These are phyloP conservation scores for Sphaeridia pumilis DNA, from an alignment of 2,888 invertebrate species.

Conservation along the genomic window DNA sequence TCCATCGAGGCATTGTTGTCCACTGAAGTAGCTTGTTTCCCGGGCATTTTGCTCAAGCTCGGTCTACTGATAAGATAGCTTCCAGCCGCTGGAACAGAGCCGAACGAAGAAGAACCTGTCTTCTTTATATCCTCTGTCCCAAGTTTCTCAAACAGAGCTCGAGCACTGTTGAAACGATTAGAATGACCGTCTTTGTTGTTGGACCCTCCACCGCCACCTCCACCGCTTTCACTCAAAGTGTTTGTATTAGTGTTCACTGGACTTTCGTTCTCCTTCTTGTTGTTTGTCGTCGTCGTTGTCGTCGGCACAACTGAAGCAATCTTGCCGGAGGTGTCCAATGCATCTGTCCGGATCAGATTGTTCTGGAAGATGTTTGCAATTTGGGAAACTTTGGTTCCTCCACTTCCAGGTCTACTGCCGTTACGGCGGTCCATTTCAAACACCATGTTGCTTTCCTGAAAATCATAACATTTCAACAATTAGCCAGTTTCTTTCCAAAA, in stretches of 20 bases:
- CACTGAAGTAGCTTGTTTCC: conserved; percentile 1
- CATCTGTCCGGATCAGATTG: conserved; percentile 36
- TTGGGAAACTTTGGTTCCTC: conserved; percentile 76
- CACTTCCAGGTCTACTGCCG: conserved; percentile 11
- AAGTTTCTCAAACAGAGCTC: conserved; percentile 81
- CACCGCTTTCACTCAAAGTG: conserved; percentile 39
- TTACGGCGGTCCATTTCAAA: conserved; percentile 24
- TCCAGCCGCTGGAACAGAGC: conserved; percentile 7
- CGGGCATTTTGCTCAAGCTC: conserved; percentile 2
- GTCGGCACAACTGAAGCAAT: too few relatives aligned
- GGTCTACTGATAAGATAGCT: conserved; percentile 3
- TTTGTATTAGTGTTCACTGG: conserved; percentile 3
- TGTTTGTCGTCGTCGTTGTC: conserved; percentile 38
- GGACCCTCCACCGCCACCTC: too few relatives aligned
- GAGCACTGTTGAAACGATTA: conserved; percentile 80
- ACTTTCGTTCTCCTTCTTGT: conserved; percentile 39
- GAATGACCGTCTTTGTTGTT: conserved; percentile 76
- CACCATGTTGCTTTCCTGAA: conserved; percentile 19
- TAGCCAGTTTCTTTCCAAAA: neutral
- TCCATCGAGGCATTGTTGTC: neutral
- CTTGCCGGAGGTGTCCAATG: conserved; percentile 13
- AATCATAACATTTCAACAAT: neutral
- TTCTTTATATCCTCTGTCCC: conserved; percentile 52
- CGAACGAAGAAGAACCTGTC: neutral
- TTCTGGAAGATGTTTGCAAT: conserved; percentile 83